Percentiles rank a stretch among this genome's conserved stretches.
Evolutionary conservation across 2,113 vertebrate genomes (phyloP).

Genomic region (Erinaceus europaeus): DNA sequence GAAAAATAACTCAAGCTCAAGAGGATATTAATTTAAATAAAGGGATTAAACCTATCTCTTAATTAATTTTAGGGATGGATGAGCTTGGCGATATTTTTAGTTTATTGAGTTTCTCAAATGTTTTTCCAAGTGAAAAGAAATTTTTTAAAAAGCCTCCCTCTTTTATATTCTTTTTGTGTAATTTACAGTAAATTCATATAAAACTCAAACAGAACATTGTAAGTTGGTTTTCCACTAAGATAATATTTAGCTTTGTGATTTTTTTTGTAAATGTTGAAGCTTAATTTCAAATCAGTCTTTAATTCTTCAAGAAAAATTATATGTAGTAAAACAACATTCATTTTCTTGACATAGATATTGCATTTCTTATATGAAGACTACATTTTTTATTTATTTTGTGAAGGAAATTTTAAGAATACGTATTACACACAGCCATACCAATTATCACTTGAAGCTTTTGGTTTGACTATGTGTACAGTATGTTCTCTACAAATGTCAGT

Average conservation of each 20-base stretch:
- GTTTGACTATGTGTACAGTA: neutral
- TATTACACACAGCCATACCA: neutral
- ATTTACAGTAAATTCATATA: conserved; percentile 62
- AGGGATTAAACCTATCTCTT: conserved; percentile 67
- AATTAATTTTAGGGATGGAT: conserved; percentile 69
- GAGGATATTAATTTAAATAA: conserved; percentile 68
- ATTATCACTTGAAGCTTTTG: neutral
- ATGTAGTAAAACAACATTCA: neutral
- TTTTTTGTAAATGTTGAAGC: conserved; percentile 29
- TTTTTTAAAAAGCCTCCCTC: neutral
- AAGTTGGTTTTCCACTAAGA: conserved; percentile 59
- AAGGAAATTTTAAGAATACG: neutral
- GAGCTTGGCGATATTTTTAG: conserved; percentile 45
- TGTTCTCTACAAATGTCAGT: neutral
- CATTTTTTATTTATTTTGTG: neutral
- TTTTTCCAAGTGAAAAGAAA: conserved; percentile 32
- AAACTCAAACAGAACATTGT: conserved; percentile 73
- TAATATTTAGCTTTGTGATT: conserved; percentile 52
- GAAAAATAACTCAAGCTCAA: conserved; percentile 46
- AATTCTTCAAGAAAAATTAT: conserved; percentile 7
- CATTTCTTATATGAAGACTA: neutral
- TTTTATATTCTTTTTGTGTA: conserved; percentile 37
- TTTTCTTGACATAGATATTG: neutral
- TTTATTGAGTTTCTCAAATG: conserved; percentile 55
- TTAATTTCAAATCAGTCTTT: conserved; percentile 24